Evolutionary conservation across 2,797 vertebrate species (phyloP).

Genomic region (Thalassophryne amazonica): DNA sequence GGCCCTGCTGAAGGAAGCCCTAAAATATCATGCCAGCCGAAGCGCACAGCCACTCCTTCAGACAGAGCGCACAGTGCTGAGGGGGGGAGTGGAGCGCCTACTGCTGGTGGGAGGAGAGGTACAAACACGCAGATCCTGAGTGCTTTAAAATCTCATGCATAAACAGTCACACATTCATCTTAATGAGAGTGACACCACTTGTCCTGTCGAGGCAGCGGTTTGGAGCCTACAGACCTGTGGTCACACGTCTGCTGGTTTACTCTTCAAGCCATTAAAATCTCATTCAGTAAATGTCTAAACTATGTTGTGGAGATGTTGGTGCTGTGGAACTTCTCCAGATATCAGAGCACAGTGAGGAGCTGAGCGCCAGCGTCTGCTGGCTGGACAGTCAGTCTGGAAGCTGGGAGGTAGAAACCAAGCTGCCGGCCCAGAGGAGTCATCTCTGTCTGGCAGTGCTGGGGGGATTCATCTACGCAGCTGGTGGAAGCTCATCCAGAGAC

Average conservation of each 20-base stretch:
- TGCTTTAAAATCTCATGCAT: too few relatives aligned
- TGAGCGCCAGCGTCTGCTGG: conserved; percentile 89
- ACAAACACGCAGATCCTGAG: too few relatives aligned
- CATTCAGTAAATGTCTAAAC: too few relatives aligned
- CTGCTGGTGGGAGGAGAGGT: conserved; percentile 91
- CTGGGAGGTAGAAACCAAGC: conserved; percentile 88
- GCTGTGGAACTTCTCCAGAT: conserved; percentile 70
- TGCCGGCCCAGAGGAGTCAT: conserved; percentile 89
- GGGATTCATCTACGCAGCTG: conserved; percentile 90
- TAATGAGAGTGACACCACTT: too few relatives aligned
- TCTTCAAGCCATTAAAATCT: too few relatives aligned
- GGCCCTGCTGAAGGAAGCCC: conserved; percentile 86
- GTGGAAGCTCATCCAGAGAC: conserved; percentile 92
- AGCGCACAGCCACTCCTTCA: conserved; percentile 88
- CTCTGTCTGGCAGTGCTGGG: conserved; percentile 90
- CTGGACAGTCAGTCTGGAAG: conserved; percentile 76
- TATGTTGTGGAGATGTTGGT: too few relatives aligned
- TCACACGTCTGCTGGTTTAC: too few relatives aligned
- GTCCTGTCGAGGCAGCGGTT: too few relatives aligned
- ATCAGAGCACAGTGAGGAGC: conserved; percentile 88
- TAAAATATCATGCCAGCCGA: conserved; percentile 82
- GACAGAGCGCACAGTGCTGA: conserved; percentile 78
- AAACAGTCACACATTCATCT: too few relatives aligned
- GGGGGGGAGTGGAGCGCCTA: conserved; percentile 82
- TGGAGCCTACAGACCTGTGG: too few relatives aligned